A percentile compares a stretch with the other conserved stretches of the same genome.
Conservation (phyloP, 2,888 invertebrate genomes). For the Caenorhabditis sp. region DNA sequence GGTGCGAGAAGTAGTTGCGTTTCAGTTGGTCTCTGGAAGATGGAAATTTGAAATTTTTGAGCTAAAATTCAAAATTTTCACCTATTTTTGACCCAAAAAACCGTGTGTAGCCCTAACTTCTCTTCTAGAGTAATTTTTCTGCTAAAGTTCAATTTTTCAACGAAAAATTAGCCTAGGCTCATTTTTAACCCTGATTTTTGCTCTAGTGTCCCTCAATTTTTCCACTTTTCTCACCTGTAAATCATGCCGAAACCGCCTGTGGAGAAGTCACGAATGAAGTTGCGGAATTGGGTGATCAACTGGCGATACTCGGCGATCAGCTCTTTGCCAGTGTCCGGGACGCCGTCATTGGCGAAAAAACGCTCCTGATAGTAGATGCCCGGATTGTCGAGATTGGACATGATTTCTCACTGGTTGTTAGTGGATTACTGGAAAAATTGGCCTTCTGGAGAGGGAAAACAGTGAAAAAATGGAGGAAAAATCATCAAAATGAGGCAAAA, state of each 20-base stretch:
- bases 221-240: constrained; percentile 88
- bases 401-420: constrained; percentile 36
- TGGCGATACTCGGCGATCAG: constrained; percentile 81
- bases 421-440: constrained; percentile 39
- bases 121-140: neutral
- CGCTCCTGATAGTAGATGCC: constrained; percentile 81
- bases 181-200: neutral
- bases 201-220: neutral
- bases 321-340: constrained; percentile 80
- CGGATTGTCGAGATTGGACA: constrained; percentile 81
- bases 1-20: constrained; percentile 92
- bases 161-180: neutral
- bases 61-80: neutral
- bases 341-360: constrained; percentile 79
- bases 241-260: constrained; percentile 96
- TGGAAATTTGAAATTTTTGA: neutral
- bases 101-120: too few species aligned
- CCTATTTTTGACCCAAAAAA: neutral
- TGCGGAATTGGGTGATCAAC: constrained; percentile 93
- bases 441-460: neutral
- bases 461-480: neutral
- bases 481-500: neutral
- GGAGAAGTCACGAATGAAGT: constrained; percentile 95
- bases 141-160: neutral
- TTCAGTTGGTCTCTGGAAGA: constrained; percentile 92